Conservation (phyloP, 2,888 invertebrate genomes). For the Busseola fusca region DNA sequence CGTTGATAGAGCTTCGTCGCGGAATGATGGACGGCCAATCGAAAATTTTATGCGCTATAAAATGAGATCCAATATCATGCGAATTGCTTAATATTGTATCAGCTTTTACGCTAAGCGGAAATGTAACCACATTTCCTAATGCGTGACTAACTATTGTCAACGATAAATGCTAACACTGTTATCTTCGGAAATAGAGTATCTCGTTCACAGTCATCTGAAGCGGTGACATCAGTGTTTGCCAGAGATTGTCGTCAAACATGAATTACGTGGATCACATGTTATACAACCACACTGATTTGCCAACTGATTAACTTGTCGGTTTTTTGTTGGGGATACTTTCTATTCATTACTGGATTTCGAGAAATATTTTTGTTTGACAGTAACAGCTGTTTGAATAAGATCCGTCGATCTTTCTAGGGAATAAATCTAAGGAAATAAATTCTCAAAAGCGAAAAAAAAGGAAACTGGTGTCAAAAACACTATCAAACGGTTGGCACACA, state of each 20-base stretch:
- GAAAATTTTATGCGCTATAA: constrained; percentile 58
- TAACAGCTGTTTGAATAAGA: constrained; percentile 34
- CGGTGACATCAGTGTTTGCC: constrained; percentile 70
- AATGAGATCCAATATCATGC: constrained; percentile 51
- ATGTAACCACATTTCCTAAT: constrained; percentile 55
- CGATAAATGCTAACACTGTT: constrained; percentile 49
- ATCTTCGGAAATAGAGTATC: constrained; percentile 52
- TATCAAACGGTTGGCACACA: constrained; percentile 15
- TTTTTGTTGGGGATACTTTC: constrained; percentile 53
- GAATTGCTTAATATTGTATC: constrained; percentile 46
- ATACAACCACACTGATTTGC: constrained; percentile 67
- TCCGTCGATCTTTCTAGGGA: constrained; percentile 9
- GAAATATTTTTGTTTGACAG: constrained; percentile 38
- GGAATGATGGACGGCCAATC: constrained; percentile 62
- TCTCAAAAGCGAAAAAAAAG: background rate
- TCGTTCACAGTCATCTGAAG: constrained; percentile 44
- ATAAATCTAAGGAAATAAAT: constrained; percentile 6
- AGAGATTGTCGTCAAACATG: constrained; percentile 62
- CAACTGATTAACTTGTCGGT: constrained; percentile 63
- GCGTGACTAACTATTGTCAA: constrained; percentile 52
- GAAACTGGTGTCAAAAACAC: constrained; percentile 22
- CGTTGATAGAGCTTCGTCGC: constrained; percentile 61
- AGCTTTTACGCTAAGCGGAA: constrained; percentile 50
- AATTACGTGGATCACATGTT: constrained; percentile 64
- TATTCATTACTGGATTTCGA: constrained; percentile 44